Evolutionary conservation across 2,888 invertebrate genomes (phyloP), one percentile per base, ranked within the genome.

Genomic region (Ctenicera cuprea): DNA sequence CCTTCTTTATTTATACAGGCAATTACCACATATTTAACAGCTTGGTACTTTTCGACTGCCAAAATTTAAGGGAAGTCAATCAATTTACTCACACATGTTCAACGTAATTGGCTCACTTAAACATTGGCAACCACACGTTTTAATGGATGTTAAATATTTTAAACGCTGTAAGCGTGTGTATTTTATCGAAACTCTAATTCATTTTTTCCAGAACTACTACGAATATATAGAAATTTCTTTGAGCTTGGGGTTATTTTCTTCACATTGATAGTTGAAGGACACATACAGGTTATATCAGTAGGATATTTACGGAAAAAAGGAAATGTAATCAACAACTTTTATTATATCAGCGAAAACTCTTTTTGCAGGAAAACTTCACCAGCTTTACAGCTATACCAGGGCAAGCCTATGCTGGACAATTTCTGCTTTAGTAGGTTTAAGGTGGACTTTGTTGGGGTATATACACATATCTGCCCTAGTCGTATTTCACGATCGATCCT

Each of bases 401-500:
- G 9, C 33, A 41, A 41, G 14, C 3, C 14, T 14, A 14, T 3
- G 14, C 16, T 11, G 33, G 9, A 33, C 14, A 33, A 30, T 33
- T 14, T 33, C 33, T 37, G 33, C 57, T 57, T 30, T 18, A 14
- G 16, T 9, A 18, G 59, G 12, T 59, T 16, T 38, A 38, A 59
- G 37, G 38, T 38, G 59, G 59, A 59, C 33, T 59, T 38, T 38
- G 20, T 38, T 38, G 33, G 11, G 26, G 33, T 18, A 38, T 18
- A 38, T n/a, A 59, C 37, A 38, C 37, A 38, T 11, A 59, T 20
- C 33, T 33, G 1, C 9, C 33, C 33, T 33, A 38, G 38, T n/a
- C 12, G 59, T 38, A 59, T 38, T 59, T 59, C 59, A 38, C 59
- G 37, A 59, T 59, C 33, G 59, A 59, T 59, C 38, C 18, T n/a